Evolutionary conservation across 2,113 vertebrate genomes (phyloP).

Genomic region (Sphaerodactylus townsendi): DNA sequence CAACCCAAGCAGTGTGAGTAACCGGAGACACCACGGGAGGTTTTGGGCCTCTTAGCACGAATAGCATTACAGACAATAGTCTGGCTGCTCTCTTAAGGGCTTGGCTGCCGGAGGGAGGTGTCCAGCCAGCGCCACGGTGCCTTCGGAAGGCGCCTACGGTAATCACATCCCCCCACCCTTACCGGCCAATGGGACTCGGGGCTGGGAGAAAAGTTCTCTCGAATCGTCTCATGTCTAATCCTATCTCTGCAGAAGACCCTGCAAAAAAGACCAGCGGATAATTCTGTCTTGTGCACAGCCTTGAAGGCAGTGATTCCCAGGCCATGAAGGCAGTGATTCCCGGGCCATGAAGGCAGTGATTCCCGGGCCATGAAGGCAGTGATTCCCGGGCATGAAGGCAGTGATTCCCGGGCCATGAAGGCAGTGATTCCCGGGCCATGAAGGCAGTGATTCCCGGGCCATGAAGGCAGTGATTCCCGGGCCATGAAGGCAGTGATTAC

Average conservation of each 20-base stretch:
- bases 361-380: too few relatives aligned
- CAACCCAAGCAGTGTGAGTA: not conserved
- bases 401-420: too few relatives aligned
- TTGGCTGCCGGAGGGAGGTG: not conserved
- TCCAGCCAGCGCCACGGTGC: not conserved
- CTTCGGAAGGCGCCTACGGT: not conserved
- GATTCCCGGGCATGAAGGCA: too few relatives aligned
- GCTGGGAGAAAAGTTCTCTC: not conserved
- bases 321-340: too few relatives aligned
- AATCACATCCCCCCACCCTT: accelerated
- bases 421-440: too few relatives aligned
- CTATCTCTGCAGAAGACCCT: accelerated
- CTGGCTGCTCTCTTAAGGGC: not conserved
- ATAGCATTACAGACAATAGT: accelerated
- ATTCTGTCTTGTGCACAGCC: not conserved
- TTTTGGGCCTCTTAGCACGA: not conserved
- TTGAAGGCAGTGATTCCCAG: not conserved
- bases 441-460: too few relatives aligned
- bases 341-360: too few relatives aligned
- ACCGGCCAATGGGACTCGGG: not conserved
- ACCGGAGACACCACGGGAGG: not conserved
- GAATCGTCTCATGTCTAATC: not conserved
- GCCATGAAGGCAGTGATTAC: too few relatives aligned
- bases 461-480: too few relatives aligned
- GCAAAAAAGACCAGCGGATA: not conserved